Evolutionary conservation across 2,888 invertebrate species (phyloP).

Genomic region (Acleris emargana): DNA sequence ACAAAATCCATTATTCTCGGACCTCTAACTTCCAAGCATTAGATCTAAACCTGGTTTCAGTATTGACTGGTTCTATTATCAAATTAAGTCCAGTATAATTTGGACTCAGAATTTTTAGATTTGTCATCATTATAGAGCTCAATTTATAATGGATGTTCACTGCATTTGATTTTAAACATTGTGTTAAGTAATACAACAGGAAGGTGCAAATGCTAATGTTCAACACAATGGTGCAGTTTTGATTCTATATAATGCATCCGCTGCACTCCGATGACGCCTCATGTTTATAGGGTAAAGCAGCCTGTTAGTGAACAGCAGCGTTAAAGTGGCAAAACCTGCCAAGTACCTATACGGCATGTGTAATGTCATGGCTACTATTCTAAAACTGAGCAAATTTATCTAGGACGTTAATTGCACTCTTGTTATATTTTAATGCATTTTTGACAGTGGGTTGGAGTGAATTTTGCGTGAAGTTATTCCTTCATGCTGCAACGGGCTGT

Average conservation of each 20-base stretch:
- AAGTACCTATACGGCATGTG: no score
- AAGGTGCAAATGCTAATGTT: conserved; percentile 3
- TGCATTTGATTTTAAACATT: background rate
- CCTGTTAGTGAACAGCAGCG: background rate
- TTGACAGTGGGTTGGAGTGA: no score
- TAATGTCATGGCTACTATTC: no score
- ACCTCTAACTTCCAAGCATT: no score
- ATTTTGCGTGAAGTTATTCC: background rate
- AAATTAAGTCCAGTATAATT: no score
- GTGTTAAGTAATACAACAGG: background rate
- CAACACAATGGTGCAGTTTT: background rate
- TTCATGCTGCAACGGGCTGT: background rate
- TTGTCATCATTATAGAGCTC: no score
- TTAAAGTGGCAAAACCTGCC: background rate
- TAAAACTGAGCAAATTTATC: background rate
- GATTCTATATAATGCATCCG: conserved; percentile 1
- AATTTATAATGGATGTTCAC: background rate
- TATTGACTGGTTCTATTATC: no score
- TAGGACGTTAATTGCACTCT: no score
- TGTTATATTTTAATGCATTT: no score
- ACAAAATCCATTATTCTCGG: no score
- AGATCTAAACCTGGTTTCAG: no score
- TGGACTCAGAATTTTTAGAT: no score
- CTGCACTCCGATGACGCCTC: background rate
- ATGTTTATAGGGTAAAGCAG: background rate